Conservation (phyloP, 1,140 invertebrate genomes). For the Sesamia nonagrioides region DNA sequence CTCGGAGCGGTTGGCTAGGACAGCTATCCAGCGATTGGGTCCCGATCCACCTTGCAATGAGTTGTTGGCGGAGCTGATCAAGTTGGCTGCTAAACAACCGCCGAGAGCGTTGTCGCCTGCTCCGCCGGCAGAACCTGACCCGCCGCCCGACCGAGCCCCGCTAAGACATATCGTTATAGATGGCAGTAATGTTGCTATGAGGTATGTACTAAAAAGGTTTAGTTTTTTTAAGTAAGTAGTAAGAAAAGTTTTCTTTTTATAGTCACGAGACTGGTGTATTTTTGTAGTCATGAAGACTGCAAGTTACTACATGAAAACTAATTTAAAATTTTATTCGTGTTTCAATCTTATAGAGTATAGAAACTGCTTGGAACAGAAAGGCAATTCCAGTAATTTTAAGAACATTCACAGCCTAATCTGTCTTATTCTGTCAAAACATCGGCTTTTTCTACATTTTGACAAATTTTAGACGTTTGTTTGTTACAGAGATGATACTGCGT, state of each 20-base stretch:
- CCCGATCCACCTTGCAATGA: constrained; percentile 95
- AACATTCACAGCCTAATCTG: too few relatives aligned
- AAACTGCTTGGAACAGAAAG: too few relatives aligned
- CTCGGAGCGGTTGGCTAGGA: constrained; percentile 94
- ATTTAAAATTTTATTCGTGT: too few relatives aligned
- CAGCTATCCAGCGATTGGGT: constrained; percentile 94
- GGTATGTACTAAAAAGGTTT: constrained; percentile 86
- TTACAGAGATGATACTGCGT: too few relatives aligned
- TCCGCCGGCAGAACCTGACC: constrained; percentile 68
- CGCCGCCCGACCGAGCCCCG: constrained; percentile 71
- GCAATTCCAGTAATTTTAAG: too few relatives aligned
- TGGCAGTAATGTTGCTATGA: constrained; percentile 99
- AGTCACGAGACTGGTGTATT: too few relatives aligned
- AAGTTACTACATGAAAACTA: too few relatives aligned
- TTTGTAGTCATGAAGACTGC: too few relatives aligned
- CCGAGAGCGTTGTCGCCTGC: constrained; percentile 73
- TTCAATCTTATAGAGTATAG: too few relatives aligned
- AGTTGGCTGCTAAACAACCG: constrained; percentile 89
- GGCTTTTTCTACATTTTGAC: too few relatives aligned
- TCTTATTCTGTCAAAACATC: too few relatives aligned
- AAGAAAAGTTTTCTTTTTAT: neutral
- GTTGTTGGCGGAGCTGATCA: constrained; percentile 93
- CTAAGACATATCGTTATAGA: constrained; percentile 97
- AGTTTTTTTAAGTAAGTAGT: neutral
- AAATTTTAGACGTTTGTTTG: too few relatives aligned